Conservation (phyloP, 2,888 invertebrate genomes). For the Nemotelus pantherinus region DNA sequence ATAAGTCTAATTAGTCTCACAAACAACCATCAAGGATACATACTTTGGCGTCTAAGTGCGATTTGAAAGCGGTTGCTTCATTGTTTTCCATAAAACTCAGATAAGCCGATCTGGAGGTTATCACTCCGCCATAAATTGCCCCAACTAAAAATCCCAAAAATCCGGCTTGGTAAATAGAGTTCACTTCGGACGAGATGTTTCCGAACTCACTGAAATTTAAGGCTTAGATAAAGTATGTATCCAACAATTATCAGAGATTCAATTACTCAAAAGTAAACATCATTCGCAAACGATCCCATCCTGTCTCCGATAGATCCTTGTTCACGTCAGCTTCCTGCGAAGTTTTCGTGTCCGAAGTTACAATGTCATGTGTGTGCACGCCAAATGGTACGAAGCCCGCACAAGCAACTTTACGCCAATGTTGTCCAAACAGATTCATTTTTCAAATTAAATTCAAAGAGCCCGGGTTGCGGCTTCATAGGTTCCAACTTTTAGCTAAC, state of each 20-base stretch:
- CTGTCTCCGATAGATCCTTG: slow-evolving; percentile 57
- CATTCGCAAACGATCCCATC: slow-evolving; percentile 60
- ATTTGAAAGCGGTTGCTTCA: slow-evolving; percentile 75
- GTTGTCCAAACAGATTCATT: slow-evolving; percentile 12
- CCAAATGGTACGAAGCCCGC: slow-evolving; percentile 56
- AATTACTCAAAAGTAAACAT: slow-evolving; percentile 61
- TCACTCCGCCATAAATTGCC: slow-evolving; percentile 73
- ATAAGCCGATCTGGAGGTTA: slow-evolving; percentile 70
- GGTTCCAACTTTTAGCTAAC: background rate
- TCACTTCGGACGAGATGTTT: slow-evolving; percentile 70
- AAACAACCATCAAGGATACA: slow-evolving; percentile 29
- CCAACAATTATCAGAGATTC: background rate
- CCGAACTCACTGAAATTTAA: slow-evolving; percentile 72
- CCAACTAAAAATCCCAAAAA: slow-evolving; percentile 72
- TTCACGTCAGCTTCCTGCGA: slow-evolving; percentile 25
- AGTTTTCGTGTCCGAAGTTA: slow-evolving; percentile 42
- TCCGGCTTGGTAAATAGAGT: slow-evolving; percentile 70
- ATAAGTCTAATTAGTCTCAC: background rate
- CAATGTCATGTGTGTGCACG: slow-evolving; percentile 25
- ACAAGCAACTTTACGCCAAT: slow-evolving; percentile 45
- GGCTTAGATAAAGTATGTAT: background rate
- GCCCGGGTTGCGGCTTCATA: background rate
- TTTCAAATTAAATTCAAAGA: background rate
- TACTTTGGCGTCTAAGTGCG: slow-evolving; percentile 77
- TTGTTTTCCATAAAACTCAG: slow-evolving; percentile 77